Percentiles rank a stretch among this genome's conserved stretches.
phyloP scores from a whole-genome alignment of 2,113 vertebrate genomes.

The Elaphurus davidianus region DNA sequence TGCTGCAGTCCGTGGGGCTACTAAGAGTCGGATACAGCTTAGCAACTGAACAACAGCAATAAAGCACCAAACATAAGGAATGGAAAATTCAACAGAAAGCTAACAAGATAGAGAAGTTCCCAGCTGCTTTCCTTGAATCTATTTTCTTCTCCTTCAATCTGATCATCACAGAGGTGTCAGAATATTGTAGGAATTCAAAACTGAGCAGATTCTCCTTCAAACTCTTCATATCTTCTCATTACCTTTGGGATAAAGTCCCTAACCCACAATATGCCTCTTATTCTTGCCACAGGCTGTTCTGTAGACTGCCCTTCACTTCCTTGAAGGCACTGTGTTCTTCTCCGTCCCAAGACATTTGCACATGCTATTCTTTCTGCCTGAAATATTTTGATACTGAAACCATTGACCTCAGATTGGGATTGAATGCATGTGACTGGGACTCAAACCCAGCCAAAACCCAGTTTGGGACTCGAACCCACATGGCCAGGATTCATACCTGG shows the following conservation, averaged over 20 bases:
- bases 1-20: background rate
- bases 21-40: background rate
- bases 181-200: background rate
- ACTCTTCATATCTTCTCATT: background rate
- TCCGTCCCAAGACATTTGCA: background rate
- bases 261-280: background rate
- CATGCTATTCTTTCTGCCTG: background rate
- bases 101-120: background rate
- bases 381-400: background rate
- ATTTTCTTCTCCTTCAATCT: background rate
- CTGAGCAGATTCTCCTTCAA: background rate
- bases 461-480: background rate
- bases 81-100: background rate
- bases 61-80: background rate
- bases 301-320: background rate
- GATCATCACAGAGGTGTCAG: background rate
- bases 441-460: background rate
- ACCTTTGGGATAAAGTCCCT: background rate
- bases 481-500: background rate
- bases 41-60: background rate
- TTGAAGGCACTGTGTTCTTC: background rate
- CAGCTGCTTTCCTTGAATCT: background rate
- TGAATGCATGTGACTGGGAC: background rate
- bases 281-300: background rate
- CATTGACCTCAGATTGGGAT: background rate